Evolutionary conservation across 2,797 vertebrate genomes (phyloP).

Genomic region (Ctenochaetus hawaiiensis): DNA sequence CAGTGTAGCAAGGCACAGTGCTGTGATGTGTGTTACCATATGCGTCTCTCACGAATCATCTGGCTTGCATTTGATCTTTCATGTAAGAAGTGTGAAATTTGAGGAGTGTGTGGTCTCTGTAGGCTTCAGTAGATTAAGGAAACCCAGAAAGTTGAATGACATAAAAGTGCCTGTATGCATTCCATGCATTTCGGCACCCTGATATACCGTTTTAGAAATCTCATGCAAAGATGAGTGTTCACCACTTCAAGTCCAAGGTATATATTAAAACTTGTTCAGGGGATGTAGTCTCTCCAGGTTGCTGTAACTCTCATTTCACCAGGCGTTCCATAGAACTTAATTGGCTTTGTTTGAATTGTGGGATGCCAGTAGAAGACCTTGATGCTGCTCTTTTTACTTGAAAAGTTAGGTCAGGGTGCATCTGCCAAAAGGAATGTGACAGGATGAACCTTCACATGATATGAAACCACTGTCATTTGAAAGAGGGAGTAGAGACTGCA

Average conservation of each 20-base stretch:
- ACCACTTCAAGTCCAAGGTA: conserved; percentile 26
- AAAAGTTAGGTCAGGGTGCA: conserved; percentile 1
- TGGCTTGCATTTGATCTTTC: conserved; percentile 43
- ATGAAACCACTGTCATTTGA: background rate
- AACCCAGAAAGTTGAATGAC: conserved; percentile 13
- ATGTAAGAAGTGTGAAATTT: conserved; percentile 35
- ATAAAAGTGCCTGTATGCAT: conserved; percentile 1
- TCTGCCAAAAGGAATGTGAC: background rate
- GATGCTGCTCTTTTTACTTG: background rate
- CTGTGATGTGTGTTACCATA: conserved; percentile 1
- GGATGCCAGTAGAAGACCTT: conserved; percentile 15
- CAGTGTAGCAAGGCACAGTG: conserved; percentile 23
- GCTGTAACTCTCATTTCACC: conserved; percentile 24
- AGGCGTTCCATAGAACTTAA: conserved; percentile 7
- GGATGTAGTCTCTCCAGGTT: background rate
- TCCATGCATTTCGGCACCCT: conserved; percentile 10
- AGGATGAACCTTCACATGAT: conserved; percentile 3
- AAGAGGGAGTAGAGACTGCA: background rate
- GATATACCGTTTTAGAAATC: conserved; percentile 20
- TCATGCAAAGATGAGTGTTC: conserved; percentile 27
- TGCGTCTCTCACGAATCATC: conserved; percentile 37
- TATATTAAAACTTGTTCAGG: conserved; percentile 16
- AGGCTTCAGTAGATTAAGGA: conserved; percentile 36
- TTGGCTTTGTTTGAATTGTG: conserved; percentile 19
- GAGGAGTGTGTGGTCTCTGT: conserved; percentile 23